Conservation (phyloP, 1,140 invertebrate species). For the Medauroidea extradentata region DNA sequence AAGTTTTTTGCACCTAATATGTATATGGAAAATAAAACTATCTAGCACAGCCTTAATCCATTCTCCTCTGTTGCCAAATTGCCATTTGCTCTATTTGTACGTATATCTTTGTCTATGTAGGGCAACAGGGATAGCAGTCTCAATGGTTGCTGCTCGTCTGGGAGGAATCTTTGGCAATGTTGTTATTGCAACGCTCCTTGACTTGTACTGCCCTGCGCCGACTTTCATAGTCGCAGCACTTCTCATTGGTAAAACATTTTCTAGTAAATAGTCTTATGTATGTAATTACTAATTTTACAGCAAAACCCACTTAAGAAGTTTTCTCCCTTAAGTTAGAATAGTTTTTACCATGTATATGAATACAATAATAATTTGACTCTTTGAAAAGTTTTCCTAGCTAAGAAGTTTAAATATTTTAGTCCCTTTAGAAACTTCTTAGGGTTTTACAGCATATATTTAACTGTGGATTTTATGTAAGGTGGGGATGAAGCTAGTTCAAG, state of each 20-base stretch:
- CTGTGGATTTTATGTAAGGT: no score
- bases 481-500: no score
- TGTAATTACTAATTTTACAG: no score
- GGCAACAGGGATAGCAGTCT: constrained; percentile 79
- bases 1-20: neutral
- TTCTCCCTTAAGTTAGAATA: no score
- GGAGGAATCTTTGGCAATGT: constrained; percentile 84
- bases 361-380: no score
- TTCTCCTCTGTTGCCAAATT: neutral
- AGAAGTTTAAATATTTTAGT: no score
- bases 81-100: neutral
- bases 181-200: constrained; percentile 74
- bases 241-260: constrained; percentile 55
- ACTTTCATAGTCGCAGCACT: constrained; percentile 79
- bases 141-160: constrained; percentile 78
- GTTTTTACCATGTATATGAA: no score
- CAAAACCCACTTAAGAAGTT: no score
- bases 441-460: no score
- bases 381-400: no score
- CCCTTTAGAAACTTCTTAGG: no score
- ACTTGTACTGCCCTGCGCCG: constrained; percentile 76
- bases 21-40: neutral
- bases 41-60: neutral
- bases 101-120: constrained; percentile 46
- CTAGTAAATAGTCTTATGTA: no score